Conservation (phyloP, 2,113 vertebrate genomes). For the Serilophus lunatus region DNA sequence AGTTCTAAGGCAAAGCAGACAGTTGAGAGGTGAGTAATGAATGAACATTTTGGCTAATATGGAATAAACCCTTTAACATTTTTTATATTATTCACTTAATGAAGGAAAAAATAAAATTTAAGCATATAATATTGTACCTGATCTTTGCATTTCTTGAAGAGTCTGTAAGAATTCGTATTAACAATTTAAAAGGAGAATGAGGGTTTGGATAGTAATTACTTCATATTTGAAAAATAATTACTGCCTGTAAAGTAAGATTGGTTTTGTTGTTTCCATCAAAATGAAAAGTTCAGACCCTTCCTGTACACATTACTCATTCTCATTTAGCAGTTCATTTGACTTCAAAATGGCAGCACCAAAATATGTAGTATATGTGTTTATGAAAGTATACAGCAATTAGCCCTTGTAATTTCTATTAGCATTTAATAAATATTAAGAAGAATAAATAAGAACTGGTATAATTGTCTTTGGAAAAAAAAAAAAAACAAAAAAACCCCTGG, state of each 20-base stretch:
- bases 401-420: not conserved
- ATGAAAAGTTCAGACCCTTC: not conserved
- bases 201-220: not conserved
- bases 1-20: not conserved
- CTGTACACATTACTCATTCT: not conserved
- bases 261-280: not conserved
- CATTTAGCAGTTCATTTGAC: not conserved
- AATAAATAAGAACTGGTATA: not conserved
- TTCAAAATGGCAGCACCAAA: not conserved
- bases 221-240: not conserved
- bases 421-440: not conserved
- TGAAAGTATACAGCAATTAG: not conserved
- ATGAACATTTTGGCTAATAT: not conserved
- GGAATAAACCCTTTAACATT: not conserved
- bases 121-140: not conserved
- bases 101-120: not conserved
- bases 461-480: too few species aligned
- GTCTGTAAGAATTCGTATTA: not conserved
- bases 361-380: not conserved
- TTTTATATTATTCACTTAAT: not conserved
- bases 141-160: not conserved
- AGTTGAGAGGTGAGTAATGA: not conserved
- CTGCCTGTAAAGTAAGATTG: not conserved
- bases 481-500: too few species aligned
- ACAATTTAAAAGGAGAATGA: not conserved